These are phyloP conservation scores for Drosophila paracracens DNA, from an alignment of 2,888 invertebrate genomes.

Conservation along the genomic window DNA sequence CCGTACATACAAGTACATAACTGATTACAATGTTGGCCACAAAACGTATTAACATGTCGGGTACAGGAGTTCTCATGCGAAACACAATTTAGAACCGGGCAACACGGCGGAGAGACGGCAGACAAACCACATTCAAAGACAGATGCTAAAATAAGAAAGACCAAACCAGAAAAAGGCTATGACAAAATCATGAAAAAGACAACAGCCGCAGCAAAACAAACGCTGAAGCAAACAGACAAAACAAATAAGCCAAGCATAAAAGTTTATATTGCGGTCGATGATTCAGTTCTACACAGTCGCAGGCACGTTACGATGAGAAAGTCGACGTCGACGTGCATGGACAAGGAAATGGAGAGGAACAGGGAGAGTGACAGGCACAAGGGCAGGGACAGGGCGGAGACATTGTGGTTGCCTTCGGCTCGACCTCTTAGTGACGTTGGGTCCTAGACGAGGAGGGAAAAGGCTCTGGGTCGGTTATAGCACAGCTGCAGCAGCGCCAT, in stretches of 20 bases:
- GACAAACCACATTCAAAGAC: slow-evolving; percentile 38
- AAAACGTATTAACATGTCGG: slow-evolving; percentile 77
- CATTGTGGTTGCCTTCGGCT: slow-evolving; percentile 59
- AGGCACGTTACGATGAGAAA: slow-evolving; percentile 27
- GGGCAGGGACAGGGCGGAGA: slow-evolving; percentile 12
- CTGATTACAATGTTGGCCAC: slow-evolving; percentile 73
- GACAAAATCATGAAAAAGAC: slow-evolving; percentile 61
- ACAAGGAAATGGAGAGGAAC: slow-evolving; percentile 11
- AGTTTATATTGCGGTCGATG: slow-evolving; percentile 80
- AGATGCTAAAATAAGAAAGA: slow-evolving; percentile 39
- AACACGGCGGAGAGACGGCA: slow-evolving; percentile 8
- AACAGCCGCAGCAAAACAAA: slow-evolving; percentile 51
- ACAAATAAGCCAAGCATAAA: slow-evolving; percentile 80
- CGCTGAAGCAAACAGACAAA: slow-evolving; percentile 64
- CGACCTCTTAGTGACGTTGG: slow-evolving; percentile 48
- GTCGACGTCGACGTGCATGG: slow-evolving; percentile 13
- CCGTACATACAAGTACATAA: slow-evolving; percentile 26
- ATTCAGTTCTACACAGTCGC: slow-evolving; percentile 62
- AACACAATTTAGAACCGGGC: slow-evolving; percentile 36
- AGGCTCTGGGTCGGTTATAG: slow-evolving; percentile 29
- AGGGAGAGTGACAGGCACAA: not conserved
- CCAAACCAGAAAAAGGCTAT: slow-evolving; percentile 27
- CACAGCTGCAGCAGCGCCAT: slow-evolving; percentile 72
- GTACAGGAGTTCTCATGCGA: slow-evolving; percentile 46
- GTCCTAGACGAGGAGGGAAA: slow-evolving; percentile 18